A percentile compares a stretch with the other conserved stretches of the same genome.
phyloP scores from a whole-genome alignment of 2,888 invertebrate genomes.

The Drosophila falleni region DNA sequence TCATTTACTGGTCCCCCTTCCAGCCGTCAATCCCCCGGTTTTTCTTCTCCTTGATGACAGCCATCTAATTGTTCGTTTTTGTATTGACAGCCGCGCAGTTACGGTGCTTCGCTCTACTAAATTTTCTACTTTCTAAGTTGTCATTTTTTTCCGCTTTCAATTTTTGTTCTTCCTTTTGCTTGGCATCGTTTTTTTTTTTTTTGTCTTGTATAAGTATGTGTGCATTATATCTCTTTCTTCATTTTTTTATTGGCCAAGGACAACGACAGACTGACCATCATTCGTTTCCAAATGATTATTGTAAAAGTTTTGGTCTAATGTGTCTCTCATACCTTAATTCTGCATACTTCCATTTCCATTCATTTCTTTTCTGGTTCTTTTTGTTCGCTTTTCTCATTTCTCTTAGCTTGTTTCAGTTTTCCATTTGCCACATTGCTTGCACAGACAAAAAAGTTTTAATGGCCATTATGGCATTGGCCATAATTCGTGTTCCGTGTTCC shows the following conservation, averaged over 20 bases:
- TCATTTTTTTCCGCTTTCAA: slow-evolving; percentile 19
- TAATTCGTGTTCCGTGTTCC: slow-evolving; percentile 52
- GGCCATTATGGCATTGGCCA: slow-evolving; percentile 77
- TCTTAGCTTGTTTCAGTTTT: slow-evolving; percentile 33
- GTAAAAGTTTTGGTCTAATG: slow-evolving; percentile 74
- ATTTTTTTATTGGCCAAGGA: slow-evolving; percentile 63
- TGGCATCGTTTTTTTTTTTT: slow-evolving; percentile 22
- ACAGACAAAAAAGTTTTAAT: slow-evolving; percentile 65
- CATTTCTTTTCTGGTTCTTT: slow-evolving; percentile 10
- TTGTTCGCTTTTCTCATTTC: slow-evolving; percentile 13
- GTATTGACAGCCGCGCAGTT: slow-evolving; percentile 75
- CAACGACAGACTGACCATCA: slow-evolving; percentile 48
- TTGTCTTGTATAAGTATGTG: slow-evolving; percentile 44
- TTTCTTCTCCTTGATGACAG: slow-evolving; percentile 6
- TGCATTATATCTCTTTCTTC: slow-evolving; percentile 32
- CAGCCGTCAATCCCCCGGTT: neutral
- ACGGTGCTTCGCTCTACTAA: slow-evolving; percentile 71
- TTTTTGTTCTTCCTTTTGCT: slow-evolving; percentile 22
- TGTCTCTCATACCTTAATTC: slow-evolving; percentile 49
- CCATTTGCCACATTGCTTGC: slow-evolving; percentile 48
- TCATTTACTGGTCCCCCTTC: slow-evolving; percentile 43
- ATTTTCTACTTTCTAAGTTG: slow-evolving; percentile 68
- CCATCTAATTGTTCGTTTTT: slow-evolving; percentile 70
- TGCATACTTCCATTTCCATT: slow-evolving; percentile 11
- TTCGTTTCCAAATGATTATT: slow-evolving; percentile 70